These are phyloP conservation scores for Thysanoteuthis rhombus DNA, from an alignment of 2,888 invertebrate genomes.

Conservation along the genomic window DNA sequence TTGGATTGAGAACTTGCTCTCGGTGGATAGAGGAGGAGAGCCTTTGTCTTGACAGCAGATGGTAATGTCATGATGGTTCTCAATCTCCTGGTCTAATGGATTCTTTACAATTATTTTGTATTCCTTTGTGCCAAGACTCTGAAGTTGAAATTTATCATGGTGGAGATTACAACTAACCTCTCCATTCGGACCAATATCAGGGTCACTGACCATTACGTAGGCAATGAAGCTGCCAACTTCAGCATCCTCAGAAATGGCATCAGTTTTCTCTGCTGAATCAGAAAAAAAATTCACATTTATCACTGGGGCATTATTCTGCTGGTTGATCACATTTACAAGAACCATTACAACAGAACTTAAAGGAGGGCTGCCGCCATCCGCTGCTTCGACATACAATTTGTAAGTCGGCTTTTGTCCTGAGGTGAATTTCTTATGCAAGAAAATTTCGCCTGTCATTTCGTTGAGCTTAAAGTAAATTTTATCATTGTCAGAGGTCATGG, in stretches of 20 bases:
- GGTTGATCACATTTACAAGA: conserved; percentile 73
- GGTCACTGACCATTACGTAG: conserved; percentile 80
- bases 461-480: conserved; percentile 73
- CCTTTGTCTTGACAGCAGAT: conserved; percentile 45
- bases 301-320: conserved; percentile 87
- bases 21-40: conserved; percentile 36
- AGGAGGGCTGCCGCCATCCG: conserved; percentile 48
- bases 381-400: conserved; percentile 74
- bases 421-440: conserved; percentile 81
- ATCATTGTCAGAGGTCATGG: conserved; percentile 47
- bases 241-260: conserved; percentile 73
- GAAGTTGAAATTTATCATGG: conserved; percentile 49
- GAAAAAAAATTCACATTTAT: conserved; percentile 85
- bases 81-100: conserved; percentile 42
- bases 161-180: conserved; percentile 50
- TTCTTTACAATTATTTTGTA: conserved; percentile 42
- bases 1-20: conserved; percentile 38
- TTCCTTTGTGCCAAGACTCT: conserved; percentile 41
- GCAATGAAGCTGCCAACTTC: conserved; percentile 91
- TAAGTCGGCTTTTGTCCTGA: conserved; percentile 83
- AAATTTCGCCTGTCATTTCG: conserved; percentile 85
- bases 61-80: conserved; percentile 39
- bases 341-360: conserved; percentile 70
- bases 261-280: conserved; percentile 74
- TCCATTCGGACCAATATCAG: conserved; percentile 55